Evolutionary conservation across 1,140 invertebrate genomes (phyloP).

Genomic region (Panagrolaimus sp.): DNA sequence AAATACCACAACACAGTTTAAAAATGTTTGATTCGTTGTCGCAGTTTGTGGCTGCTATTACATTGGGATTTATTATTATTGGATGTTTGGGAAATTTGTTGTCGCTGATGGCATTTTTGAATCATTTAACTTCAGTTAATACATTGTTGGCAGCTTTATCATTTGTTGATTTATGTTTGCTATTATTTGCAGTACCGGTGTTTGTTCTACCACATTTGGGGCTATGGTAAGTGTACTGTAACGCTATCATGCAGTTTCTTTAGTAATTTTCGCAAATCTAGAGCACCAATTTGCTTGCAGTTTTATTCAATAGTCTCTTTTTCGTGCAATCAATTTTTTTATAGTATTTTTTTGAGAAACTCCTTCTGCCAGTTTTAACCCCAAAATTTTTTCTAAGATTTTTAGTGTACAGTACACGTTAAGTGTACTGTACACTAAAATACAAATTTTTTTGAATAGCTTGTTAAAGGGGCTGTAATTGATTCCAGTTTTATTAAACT

Average conservation of each 20-base stretch:
- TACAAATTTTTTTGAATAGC: no score
- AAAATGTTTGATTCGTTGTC: background rate
- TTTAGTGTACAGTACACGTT: no score
- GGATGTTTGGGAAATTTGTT: slow-evolving; percentile 22
- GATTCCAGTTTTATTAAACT: no score
- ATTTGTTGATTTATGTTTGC: slow-evolving; percentile 41
- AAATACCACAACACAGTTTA: background rate
- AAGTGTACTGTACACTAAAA: no score
- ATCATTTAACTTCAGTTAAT: slow-evolving; percentile 36
- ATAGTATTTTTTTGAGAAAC: no score
- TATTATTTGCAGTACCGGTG: slow-evolving; percentile 45
- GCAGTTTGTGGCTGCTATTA: background rate
- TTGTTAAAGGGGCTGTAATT: no score
- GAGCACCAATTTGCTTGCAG: no score
- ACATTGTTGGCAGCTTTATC: slow-evolving; percentile 41
- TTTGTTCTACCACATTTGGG: slow-evolving; percentile 48
- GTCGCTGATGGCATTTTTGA: slow-evolving; percentile 13
- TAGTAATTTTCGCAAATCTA: no score
- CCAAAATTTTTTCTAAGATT: no score
- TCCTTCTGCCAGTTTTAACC: no score
- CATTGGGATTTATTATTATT: slow-evolving; percentile 16
- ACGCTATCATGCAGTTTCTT: background rate
- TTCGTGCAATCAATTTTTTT: no score
- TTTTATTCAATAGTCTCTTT: no score
- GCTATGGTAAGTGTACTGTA: slow-evolving; percentile 26